phyloP scores from a whole-genome alignment of 2,797 vertebrate species.

The Pteropus rufus region DNA sequence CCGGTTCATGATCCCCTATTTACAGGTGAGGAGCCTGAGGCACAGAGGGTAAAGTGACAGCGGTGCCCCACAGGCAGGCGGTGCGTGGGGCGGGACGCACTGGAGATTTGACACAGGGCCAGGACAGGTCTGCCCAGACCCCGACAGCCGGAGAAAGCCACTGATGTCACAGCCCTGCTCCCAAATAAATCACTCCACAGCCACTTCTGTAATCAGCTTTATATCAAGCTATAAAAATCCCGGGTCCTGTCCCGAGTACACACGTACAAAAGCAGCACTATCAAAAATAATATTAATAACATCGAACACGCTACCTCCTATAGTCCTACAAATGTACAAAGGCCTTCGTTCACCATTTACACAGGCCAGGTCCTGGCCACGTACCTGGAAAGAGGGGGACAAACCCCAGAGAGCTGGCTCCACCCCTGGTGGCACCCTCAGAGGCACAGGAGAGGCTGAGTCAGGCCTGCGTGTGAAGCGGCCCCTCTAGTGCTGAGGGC shows the following conservation, averaged over 20 bases:
- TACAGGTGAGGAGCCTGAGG: background rate
- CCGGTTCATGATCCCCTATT: background rate
- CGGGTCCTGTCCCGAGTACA: background rate
- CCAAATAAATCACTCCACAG: background rate
- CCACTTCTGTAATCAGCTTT: conserved; percentile 32
- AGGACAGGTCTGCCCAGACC: background rate
- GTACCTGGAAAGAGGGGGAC: background rate
- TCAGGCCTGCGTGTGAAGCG: fast-evolving
- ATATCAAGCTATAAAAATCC: conserved; percentile 38
- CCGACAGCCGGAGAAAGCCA: background rate
- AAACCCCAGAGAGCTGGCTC: background rate
- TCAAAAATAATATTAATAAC: conserved; percentile 25
- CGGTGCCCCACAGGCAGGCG: background rate
- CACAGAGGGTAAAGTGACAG: no score
- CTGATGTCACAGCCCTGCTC: background rate
- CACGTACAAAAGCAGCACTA: conserved; percentile 19
- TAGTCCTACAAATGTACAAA: background rate
- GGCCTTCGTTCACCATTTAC: background rate
- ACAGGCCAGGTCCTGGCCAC: background rate
- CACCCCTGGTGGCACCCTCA: fast-evolving
- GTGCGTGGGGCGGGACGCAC: fast-evolving
- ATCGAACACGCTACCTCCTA: background rate
- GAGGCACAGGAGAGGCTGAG: background rate
- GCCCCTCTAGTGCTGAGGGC: fast-evolving
- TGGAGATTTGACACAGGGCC: background rate